phyloP scores from a whole-genome alignment of 2,113 vertebrate species.

The Ceyx cyanopectus region DNA sequence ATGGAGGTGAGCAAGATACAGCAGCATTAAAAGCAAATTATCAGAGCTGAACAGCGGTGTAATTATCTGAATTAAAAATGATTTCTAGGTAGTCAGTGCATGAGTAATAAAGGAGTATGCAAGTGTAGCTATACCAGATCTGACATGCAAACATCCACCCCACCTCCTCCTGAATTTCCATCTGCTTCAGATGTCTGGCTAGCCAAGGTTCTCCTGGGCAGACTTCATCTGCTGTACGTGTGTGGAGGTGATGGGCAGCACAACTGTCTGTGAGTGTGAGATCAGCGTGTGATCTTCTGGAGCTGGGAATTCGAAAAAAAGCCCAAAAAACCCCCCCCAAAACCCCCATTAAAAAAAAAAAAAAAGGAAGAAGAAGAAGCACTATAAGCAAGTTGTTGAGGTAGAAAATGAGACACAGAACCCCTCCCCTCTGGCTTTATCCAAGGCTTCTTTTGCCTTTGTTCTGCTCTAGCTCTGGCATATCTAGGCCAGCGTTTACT shows the following conservation, averaged over 20 bases:
- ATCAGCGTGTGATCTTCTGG: background rate
- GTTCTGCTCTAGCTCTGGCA: conserved; percentile 2
- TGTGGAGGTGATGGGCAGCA: background rate
- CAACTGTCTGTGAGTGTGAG: background rate
- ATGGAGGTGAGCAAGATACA: background rate
- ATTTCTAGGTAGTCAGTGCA: background rate
- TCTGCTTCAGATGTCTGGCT: background rate
- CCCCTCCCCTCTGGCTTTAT: background rate
- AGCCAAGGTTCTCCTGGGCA: background rate
- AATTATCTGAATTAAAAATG: background rate
- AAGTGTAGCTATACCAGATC: background rate
- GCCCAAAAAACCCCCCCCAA: background rate
- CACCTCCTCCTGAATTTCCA: background rate
- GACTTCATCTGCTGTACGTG: background rate
- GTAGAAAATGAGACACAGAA: background rate
- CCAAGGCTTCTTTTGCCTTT: background rate
- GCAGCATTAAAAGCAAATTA: background rate
- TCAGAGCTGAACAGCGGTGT: background rate
- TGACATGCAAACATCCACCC: background rate
- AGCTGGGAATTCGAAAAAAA: background rate
- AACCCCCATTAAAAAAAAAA: background rate
- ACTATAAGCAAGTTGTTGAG: background rate
- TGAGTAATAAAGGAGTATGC: background rate
- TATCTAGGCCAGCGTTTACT: conserved; percentile 7
- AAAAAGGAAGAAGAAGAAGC: background rate